A percentile compares a stretch with the other conserved stretches of the same genome.
Evolutionary conservation across 2,797 vertebrate genomes (phyloP).

Genomic region (Rhinichthys osculus): DNA sequence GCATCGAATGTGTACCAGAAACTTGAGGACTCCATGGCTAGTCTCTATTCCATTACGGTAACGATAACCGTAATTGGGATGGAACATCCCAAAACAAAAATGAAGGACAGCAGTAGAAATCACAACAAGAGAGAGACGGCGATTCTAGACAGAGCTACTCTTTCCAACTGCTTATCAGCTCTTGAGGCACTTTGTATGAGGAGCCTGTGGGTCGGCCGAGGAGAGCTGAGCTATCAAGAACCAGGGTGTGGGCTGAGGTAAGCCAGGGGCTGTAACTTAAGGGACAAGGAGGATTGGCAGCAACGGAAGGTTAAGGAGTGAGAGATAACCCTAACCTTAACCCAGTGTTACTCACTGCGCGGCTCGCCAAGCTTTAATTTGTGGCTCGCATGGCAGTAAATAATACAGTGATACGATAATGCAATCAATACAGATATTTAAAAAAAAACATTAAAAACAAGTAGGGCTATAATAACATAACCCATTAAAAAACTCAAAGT

Average conservation of each 20-base stretch:
- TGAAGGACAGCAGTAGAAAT: neutral
- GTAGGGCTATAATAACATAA: no score
- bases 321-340: neutral
- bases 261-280: constrained; percentile 37
- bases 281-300: neutral
- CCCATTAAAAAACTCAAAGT: no score
- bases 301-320: neutral
- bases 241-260: constrained; percentile 43
- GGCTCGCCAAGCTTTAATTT: no score
- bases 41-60: neutral
- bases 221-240: constrained; percentile 4
- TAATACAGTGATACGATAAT: no score
- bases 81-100: neutral
- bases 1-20: neutral
- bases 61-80: neutral
- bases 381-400: no score
- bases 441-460: no score
- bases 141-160: constrained; percentile 13
- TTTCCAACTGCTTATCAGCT: constrained; percentile 45
- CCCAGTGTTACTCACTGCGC: neutral
- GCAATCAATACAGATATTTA: no score
- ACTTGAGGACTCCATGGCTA: neutral
- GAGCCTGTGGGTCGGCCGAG: constrained; percentile 31
- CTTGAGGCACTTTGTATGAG: constrained; percentile 56
- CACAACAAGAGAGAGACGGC: neutral